Percentiles rank a stretch among this genome's conserved stretches.
phyloP scores from a whole-genome alignment of 53 echinoderm and acorn worm genomes.

The Paelopatides confundens region DNA sequence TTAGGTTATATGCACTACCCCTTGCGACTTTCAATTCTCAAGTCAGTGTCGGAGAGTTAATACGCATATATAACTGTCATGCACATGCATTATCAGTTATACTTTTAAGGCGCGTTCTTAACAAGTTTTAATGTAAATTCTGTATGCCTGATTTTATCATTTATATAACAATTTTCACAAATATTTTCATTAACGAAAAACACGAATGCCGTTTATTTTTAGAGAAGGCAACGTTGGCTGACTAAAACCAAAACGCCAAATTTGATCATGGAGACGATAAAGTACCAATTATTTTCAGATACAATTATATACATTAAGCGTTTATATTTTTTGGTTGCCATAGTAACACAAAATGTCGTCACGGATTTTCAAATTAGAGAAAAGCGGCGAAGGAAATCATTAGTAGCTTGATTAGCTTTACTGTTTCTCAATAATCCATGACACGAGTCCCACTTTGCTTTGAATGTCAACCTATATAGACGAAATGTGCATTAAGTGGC shows the following conservation, averaged over 20 bases:
- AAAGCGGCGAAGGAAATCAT: constrained; percentile 19
- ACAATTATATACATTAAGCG: not conserved
- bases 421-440: not conserved
- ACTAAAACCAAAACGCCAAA: not conserved
- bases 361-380: constrained; percentile 7
- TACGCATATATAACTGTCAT: no score
- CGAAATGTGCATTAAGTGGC: not conserved
- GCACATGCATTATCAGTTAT: no score
- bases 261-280: not conserved
- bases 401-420: constrained; percentile 20
- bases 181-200: not conserved
- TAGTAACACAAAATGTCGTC: not conserved
- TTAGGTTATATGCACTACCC: no score
- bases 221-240: not conserved
- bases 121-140: not conserved
- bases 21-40: no score
- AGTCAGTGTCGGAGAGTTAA: no score
- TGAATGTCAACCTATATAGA: not conserved
- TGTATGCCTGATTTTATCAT: not conserved
- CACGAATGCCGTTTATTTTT: not conserved
- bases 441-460: not conserved
- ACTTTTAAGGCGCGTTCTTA: no score
- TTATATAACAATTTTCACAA: not conserved
- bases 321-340: not conserved
- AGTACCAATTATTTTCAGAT: not conserved